Percentiles rank a stretch among this genome's conserved stretches.
These are phyloP conservation scores for Drosophila navojoa DNA, from an alignment of 1,140 invertebrate species.

Conservation along the genomic window DNA sequence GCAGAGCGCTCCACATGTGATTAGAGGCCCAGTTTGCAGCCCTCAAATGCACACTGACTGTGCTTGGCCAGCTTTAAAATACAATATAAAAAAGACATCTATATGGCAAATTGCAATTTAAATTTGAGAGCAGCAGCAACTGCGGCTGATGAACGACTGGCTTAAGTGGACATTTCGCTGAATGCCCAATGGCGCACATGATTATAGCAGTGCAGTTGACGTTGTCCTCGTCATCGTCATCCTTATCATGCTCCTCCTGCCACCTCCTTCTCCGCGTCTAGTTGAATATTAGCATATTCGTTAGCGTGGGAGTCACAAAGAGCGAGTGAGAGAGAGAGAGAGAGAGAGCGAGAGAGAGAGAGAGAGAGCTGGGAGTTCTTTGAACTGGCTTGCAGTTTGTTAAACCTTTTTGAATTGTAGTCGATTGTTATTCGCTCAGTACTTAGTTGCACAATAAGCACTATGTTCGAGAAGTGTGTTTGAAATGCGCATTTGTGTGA, in stretches of 20 bases:
- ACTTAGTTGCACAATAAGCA: constrained; percentile 5
- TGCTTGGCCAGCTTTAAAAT: neutral
- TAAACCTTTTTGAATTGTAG: constrained; percentile 18
- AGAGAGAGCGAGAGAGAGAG: neutral
- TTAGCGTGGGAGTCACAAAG: neutral
- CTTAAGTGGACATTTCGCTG: constrained; percentile 22
- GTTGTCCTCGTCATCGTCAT: constrained; percentile 15
- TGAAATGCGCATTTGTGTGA: neutral
- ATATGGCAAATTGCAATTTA: constrained; percentile 20
- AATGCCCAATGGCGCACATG: constrained; percentile 42
- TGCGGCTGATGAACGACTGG: neutral
- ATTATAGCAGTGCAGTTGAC: constrained; percentile 42
- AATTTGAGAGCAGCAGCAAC: constrained; percentile 12
- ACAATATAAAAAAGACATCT: neutral
- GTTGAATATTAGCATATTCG: constrained; percentile 4
- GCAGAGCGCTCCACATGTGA: neutral
- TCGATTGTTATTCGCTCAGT: neutral
- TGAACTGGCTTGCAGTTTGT: constrained; percentile 43
- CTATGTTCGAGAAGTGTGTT: neutral
- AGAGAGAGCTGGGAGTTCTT: constrained; percentile 6
- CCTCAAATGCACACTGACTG: constrained; percentile 4
- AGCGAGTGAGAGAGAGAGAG: neutral
- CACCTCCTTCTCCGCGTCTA: neutral
- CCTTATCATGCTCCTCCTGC: too few relatives aligned
- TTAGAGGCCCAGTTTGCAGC: neutral